Base-by-base conservation (phyloP, 2,888 invertebrate genomes). In the Tachina lurida region DNA sequence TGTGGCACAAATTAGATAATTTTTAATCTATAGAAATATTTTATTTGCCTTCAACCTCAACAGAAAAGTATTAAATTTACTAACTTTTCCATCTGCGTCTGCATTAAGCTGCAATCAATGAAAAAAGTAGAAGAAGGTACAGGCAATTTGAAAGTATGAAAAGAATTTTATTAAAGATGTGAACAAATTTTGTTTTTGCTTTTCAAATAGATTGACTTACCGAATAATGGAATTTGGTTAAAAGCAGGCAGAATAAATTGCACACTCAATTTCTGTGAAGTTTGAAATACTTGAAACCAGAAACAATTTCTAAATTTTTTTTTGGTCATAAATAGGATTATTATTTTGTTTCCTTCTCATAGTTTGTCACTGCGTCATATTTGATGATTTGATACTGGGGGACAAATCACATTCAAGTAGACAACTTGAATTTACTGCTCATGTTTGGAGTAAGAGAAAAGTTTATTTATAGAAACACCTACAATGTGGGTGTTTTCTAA, bases 141-240 rank as follows among this genome's bases (percentile, higher is more conserved):
- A 62, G 60, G 62, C 49, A 62, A 62, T 22, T 74, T 43, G 12
- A 62, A 74, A 62, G 19, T 52, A 19, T 52, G 39, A 52, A 62
- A 39, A 49, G 10, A 47, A 2, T 31, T 31, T 31, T 31, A 31
- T 31, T 31, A 31, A 31, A 31, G 31, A 62, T 62, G 49, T 74
- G 52, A 43, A 52, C 13, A 62, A 47, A 62, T 74, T 62, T 52
- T 49, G 41, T 43, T 41, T 8, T 8, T 12, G 7, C 31, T 31
- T 31, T 31, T 31, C 31, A 74, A 74, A 39, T 41, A 49, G 60
- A 74, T 43, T 74, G 19, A 19, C 39, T 41, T 19, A 15, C 39
- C 49, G 4, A 62, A 17, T 47, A 73, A 62, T 62, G 17, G 13
- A 49, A 41, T 60, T 73, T 39, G 31, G 22, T 31, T 31, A 31